Conservation (phyloP, 1,140 invertebrate genomes). For the Orius insidiosus region DNA sequence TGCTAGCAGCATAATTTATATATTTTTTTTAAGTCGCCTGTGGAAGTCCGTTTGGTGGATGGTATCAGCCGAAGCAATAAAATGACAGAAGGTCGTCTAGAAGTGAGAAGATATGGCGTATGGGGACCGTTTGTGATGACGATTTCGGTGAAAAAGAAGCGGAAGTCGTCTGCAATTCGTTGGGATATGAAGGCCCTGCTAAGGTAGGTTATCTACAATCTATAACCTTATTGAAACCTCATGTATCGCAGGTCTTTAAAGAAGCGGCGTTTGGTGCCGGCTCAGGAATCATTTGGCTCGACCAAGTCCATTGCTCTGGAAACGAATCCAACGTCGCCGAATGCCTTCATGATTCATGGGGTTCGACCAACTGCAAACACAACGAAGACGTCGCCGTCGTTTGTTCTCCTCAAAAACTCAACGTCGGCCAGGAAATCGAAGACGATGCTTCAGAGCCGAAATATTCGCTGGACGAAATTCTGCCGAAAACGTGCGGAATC, state of each 20-base stretch:
- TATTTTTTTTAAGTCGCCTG: too few species aligned
- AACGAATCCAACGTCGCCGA: conserved; percentile 43
- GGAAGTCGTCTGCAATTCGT: conserved; percentile 40
- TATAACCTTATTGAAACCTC: too few species aligned
- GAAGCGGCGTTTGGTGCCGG: conserved; percentile 28
- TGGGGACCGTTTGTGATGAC: conserved; percentile 68
- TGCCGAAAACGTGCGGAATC: conserved; percentile 31
- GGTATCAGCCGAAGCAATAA: conserved; percentile 28
- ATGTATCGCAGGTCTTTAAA: too few species aligned
- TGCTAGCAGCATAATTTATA: too few species aligned
- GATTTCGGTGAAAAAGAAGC: conserved; percentile 49
- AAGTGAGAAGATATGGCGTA: conserved; percentile 45
- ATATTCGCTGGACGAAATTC: conserved; percentile 21
- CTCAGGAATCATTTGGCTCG: conserved; percentile 53
- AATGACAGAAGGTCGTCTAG: conserved; percentile 44
- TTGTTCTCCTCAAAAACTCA: conserved; percentile 25
- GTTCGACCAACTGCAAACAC: conserved; percentile 51
- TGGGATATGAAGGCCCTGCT: conserved; percentile 40
- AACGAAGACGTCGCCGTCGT: conserved; percentile 55
- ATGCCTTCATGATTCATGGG: conserved; percentile 49
- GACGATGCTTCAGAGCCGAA: background rate
- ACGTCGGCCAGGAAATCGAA: background rate
- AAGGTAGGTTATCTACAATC: too few species aligned
- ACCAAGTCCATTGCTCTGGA: conserved; percentile 48
- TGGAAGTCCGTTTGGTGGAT: conserved; percentile 36